Conservation (phyloP, 2,113 vertebrate species). For the Cichladusa arquata region DNA sequence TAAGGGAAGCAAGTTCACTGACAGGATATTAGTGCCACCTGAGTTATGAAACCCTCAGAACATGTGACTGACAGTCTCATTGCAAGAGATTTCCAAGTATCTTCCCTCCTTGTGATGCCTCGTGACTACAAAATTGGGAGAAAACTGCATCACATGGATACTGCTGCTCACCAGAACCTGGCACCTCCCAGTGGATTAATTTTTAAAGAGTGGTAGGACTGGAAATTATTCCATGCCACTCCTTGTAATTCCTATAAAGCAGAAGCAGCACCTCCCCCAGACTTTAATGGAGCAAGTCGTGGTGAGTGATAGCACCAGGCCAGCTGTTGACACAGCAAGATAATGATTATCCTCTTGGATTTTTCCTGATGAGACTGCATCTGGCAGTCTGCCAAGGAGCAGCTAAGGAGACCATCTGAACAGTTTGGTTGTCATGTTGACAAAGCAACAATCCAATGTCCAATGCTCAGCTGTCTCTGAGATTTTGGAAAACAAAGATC, state of each 20-base stretch:
- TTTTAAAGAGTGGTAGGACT: not conserved
- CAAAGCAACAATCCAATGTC: not conserved
- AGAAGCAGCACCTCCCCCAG: not conserved
- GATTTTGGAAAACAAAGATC: not conserved
- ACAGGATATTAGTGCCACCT: not conserved
- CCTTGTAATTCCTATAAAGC: not conserved
- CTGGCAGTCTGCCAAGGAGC: slow-evolving; percentile 14
- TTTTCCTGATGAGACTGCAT: slow-evolving; percentile 27
- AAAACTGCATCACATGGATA: not conserved
- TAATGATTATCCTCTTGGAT: slow-evolving; percentile 42
- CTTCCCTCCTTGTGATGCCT: not conserved
- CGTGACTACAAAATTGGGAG: not conserved
- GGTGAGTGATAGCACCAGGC: not conserved
- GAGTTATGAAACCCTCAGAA: not conserved
- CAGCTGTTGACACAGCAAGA: slow-evolving; percentile 57
- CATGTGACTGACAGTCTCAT: not conserved
- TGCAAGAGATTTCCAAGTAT: not conserved
- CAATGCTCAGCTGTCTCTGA: rapidly evolving
- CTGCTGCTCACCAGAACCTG: not conserved
- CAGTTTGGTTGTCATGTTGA: not conserved
- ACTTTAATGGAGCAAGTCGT: not conserved
- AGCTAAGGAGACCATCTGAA: not conserved
- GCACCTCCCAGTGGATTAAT: not conserved
- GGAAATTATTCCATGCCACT: not conserved
- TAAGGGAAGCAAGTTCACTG: not conserved